Evolutionary conservation across 2,113 vertebrate genomes (phyloP), one percentile per base, ranked within the genome.

Genomic region (Lucifuga dentata): DNA sequence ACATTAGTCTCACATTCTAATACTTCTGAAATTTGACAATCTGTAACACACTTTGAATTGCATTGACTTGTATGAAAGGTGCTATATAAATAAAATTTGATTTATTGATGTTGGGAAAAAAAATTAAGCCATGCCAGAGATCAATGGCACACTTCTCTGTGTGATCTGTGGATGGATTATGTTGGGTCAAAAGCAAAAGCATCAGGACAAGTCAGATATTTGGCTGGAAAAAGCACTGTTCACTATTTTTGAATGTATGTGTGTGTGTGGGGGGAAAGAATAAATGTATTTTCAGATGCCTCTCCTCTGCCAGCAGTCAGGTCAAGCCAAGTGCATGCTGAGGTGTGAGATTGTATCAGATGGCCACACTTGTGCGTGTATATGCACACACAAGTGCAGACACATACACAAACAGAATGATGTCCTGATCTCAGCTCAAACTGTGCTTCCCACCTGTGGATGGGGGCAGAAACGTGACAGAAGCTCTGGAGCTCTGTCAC

Each of bases 261-360:
- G n/a, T n/a, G n/a, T n/a, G n/a, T 23, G 15, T 7, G 16, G 33
- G 12, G 51, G 35, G 40, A 12, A 33, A 43, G 33, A 26, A 58
- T 11, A 19, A 70, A 55, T 50, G 53, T 60, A 72, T 80, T 77
- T 67, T 36, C 16, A 71, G 50, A 64, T 39, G 46, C 36, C 7
- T 36, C 38, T 24, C 17, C 15, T 65, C 38, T 68, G 46, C 68
- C 55, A 77, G 41, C 46, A 4, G 40, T 53, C 36, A 20, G 74
- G 61, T 56, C 45, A 50, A 73, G 83, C 81, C 87, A 75, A 63
- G 62, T 68, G 58, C 82, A 81, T 16, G 78, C 84, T 84, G 85
- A 85, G 87, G 87, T 86, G 86, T 73, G 72, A 89, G 60, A 73
- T 77, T 64, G 39, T 58, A 46, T 87, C 84, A 88, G 71, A 85